These are phyloP conservation scores for Conops quadrifasciatus DNA, from an alignment of 2,888 invertebrate species.

Conservation along the genomic window DNA sequence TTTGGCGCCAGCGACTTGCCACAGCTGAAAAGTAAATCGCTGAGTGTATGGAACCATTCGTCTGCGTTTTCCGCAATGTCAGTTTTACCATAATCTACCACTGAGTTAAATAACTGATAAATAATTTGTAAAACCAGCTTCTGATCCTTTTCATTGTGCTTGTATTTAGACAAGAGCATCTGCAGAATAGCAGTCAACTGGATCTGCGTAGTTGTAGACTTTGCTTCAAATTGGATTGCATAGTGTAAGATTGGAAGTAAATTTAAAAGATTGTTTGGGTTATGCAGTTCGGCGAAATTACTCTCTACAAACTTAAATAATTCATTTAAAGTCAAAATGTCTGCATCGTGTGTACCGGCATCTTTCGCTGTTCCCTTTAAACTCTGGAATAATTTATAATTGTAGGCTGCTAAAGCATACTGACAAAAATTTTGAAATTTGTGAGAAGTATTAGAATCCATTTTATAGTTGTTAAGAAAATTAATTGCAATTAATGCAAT, in stretches of 20 bases:
- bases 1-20: conserved; percentile 47
- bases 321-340: background rate
- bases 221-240: conserved; percentile 29
- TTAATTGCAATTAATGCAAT: background rate
- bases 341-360: background rate
- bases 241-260: conserved; percentile 36
- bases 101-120: conserved; percentile 37
- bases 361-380: background rate
- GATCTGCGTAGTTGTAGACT: conserved; percentile 5
- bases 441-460: background rate
- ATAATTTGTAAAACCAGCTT: conserved; percentile 39
- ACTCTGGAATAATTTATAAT: conserved; percentile 14
- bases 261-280: conserved; percentile 22
- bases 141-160: conserved; percentile 30
- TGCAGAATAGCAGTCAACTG: conserved; percentile 17
- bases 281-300: conserved; percentile 36
- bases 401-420: conserved; percentile 12
- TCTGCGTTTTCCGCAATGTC: conserved; percentile 12
- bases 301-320: conserved; percentile 33
- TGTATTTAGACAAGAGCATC: conserved; percentile 27
- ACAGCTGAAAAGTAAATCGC: conserved; percentile 6
- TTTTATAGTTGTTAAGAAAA: background rate
- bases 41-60: conserved; percentile 1
- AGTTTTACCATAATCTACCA: background rate
- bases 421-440: background rate